Conservation (phyloP, 2,888 invertebrate genomes). For the Microplitis deprimator region DNA sequence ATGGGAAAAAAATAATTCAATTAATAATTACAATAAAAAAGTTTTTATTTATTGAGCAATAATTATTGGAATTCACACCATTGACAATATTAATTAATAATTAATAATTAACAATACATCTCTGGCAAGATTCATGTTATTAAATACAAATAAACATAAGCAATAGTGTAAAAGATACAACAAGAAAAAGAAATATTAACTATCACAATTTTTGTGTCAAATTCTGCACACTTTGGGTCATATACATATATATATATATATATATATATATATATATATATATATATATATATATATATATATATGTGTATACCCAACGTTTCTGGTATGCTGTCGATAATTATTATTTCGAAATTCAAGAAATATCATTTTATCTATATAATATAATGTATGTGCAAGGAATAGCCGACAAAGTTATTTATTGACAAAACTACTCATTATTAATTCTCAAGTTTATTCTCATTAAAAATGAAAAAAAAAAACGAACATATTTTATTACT, state of each 20-base stretch:
- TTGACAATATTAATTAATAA: slow-evolving; percentile 6
- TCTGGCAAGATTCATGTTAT: slow-evolving; percentile 52
- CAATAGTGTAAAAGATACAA: slow-evolving; percentile 41
- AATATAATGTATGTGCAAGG: no score
- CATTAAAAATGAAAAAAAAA: not conserved
- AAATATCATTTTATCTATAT: not conserved
- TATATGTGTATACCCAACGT: no score
- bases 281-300: no score
- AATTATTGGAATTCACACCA: slow-evolving; percentile 50
- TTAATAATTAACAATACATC: slow-evolving; percentile 37
- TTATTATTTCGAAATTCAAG: not conserved
- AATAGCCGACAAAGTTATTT: no score
- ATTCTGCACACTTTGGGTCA: no score
- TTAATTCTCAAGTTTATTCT: not conserved
- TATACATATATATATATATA: no score
- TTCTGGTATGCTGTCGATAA: not conserved
- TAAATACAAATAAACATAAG: slow-evolving; percentile 31
- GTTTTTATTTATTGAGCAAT: slow-evolving; percentile 62
- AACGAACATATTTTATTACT: not conserved
- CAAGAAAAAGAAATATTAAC: slow-evolving; percentile 36
- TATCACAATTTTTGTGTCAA: slow-evolving; percentile 45
- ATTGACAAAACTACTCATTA: no score
- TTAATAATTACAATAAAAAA: slow-evolving; percentile 42
- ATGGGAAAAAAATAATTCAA: no score
- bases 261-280: no score